Evolutionary conservation across 2,888 invertebrate species (phyloP), one percentile per base, ranked within the genome.

Genomic region (Ochropacha duplaris): DNA sequence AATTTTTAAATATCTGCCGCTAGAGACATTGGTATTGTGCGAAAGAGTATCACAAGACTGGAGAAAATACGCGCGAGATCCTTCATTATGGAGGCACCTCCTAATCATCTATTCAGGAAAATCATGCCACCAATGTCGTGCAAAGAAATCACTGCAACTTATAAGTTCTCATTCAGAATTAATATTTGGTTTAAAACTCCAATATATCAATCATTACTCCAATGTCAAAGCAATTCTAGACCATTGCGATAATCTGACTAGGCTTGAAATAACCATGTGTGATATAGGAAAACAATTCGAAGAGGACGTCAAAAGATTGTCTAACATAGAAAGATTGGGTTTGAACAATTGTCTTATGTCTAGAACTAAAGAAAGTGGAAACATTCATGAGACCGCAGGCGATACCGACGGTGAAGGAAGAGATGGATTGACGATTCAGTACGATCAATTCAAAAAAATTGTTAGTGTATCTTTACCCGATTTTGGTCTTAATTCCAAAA

Each of bases 241-340:
- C 5, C 72, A 80, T 59, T 92, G 92, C 68, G 60, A 64, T 22
- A 86, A 91, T 66, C 75, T 93, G 49, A 76, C 73, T 28, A 84
- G 86, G 22, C 62, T 93, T 22, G 90, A 92, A 72, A 68, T 93
- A 54, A 79, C 90, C 1, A 93, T 93, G 92, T 93, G 93, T 60
- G 74, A 84, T 54, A 74, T 93, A 28, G 73, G 74, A 55, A 83
- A 83, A 62, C 83, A 86, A 36, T 84, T 92, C 62, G 84, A 85
- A 69, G 66, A 79, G 22, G 83, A 88, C 58, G 59, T 91, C 31
- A 73, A 64, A 26, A 83, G 66, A 57, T 90, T 88, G 87, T 81
- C 84, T 11, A 76, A 86, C 54, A 68, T 93, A 31, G 85, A 74
- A 59, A 88, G 83, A 66, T 72, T 93, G 8, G 86, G 78, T 70